These are phyloP conservation scores for Rhineura floridana DNA, from an alignment of 2,113 vertebrate species.

Conservation along the genomic window DNA sequence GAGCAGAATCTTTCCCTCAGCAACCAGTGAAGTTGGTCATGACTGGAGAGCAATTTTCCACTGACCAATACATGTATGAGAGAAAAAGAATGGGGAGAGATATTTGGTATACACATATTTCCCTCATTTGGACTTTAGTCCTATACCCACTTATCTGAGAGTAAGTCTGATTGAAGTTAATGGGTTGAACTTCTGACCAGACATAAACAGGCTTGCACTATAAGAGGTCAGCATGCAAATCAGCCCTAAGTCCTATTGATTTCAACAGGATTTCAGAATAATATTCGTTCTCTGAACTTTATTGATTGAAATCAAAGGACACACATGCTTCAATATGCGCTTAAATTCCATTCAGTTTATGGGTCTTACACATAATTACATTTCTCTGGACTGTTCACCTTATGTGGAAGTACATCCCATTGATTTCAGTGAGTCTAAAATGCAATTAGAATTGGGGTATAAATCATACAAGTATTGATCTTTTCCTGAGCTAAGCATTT, in stretches of 20 bases:
- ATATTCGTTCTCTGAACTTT: background rate
- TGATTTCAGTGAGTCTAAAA: constrained; percentile 2
- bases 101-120: background rate
- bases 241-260: background rate
- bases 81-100: background rate
- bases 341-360: constrained; percentile 4
- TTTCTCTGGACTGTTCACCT: background rate
- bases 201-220: background rate
- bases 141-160: too few species aligned
- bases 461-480: background rate
- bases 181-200: background rate
- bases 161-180: background rate
- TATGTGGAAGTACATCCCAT: background rate
- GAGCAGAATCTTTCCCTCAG: background rate
- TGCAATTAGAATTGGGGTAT: constrained; percentile 1
- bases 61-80: background rate
- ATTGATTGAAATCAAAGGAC: constrained; percentile 12
- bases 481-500: background rate
- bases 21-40: background rate
- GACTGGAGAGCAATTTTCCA: background rate
- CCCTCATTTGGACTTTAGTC: background rate
- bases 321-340: background rate
- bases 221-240: background rate
- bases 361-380: background rate
- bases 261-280: background rate